phyloP scores from a whole-genome alignment of 2,113 vertebrate genomes.

The Embiotoca jacksoni region DNA sequence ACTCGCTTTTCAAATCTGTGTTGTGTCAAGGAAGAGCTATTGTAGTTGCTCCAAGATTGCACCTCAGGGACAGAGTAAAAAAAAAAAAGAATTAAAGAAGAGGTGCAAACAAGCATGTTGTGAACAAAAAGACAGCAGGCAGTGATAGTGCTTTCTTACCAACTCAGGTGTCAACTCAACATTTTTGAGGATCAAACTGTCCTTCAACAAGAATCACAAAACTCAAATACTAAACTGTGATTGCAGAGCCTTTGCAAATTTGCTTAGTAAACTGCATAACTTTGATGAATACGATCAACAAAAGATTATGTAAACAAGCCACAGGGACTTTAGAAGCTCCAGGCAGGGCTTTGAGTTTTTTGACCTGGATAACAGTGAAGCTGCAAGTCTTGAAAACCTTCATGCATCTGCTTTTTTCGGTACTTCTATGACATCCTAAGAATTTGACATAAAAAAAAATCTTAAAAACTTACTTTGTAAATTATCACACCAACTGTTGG shows the following conservation, averaged over 20 bases:
- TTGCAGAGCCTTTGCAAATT: constrained; percentile 3
- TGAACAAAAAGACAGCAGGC: constrained; percentile 44
- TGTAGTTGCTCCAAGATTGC: constrained; percentile 31
- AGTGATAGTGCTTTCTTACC: neutral
- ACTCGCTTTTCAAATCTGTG: constrained; percentile 47
- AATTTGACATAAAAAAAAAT: too few species aligned
- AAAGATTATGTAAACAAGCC: constrained; percentile 46
- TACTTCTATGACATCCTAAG: constrained; percentile 33
- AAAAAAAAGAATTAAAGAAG: neutral
- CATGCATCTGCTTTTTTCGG: constrained; percentile 11
- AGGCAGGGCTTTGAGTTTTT: constrained; percentile 41
- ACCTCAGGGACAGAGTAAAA: constrained; percentile 28
- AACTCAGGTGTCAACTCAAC: neutral
- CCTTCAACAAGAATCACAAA: constrained; percentile 10
- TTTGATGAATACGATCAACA: constrained; percentile 39
- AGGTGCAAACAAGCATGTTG: constrained; percentile 47
- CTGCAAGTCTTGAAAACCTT: constrained; percentile 44
- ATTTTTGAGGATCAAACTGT: constrained; percentile 23
- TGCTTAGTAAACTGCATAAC: neutral
- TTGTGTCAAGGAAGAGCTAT: constrained; percentile 26
- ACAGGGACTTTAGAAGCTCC: constrained; percentile 34
- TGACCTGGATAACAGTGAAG: constrained; percentile 48
- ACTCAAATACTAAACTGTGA: neutral
- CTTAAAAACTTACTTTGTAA: constrained; percentile 21
- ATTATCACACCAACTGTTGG: constrained; percentile 47